Evolutionary conservation across 2,113 vertebrate species (phyloP).

Genomic region (Eretmochelys imbricata): DNA sequence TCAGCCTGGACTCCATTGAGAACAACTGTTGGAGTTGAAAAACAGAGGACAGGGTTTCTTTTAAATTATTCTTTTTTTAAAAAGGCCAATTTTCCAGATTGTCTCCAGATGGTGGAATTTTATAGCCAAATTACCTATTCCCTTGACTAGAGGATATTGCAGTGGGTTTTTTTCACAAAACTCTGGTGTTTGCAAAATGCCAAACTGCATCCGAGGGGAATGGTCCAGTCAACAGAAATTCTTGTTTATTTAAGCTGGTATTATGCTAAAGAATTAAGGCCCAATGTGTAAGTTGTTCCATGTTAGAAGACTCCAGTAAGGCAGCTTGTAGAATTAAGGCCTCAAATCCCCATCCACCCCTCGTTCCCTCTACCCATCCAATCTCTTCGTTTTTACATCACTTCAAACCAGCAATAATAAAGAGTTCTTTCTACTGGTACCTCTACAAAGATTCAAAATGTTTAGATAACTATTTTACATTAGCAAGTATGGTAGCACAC

Average conservation of each 20-base stretch:
- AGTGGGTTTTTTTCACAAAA: conserved; percentile 24
- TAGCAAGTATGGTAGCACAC: background rate
- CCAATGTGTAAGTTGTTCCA: background rate
- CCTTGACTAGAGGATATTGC: conserved; percentile 38
- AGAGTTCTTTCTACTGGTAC: background rate
- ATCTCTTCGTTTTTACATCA: background rate
- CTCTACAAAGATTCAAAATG: background rate
- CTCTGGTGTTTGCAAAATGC: conserved; percentile 5
- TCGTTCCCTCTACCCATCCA: background rate
- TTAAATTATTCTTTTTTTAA: conserved; percentile 25
- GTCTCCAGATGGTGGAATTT: conserved; percentile 62
- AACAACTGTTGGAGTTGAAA: conserved; percentile 43
- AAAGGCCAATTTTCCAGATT: conserved; percentile 51
- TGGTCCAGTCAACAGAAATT: conserved; percentile 12
- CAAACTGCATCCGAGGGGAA: conserved; percentile 10
- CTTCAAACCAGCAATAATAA: background rate
- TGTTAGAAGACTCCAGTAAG: conserved; percentile 8
- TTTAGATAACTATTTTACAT: background rate
- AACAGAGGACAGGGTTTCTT: conserved; percentile 31
- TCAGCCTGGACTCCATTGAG: conserved; percentile 11
- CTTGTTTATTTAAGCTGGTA: conserved; percentile 35
- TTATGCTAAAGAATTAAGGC: conserved; percentile 7
- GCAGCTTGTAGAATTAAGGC: background rate
- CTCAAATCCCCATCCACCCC: background rate
- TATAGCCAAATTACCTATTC: conserved; percentile 60